Evolutionary conservation across 1,140 invertebrate species (phyloP), one percentile per base, ranked within the genome.

Genomic region (Heliconius congener): DNA sequence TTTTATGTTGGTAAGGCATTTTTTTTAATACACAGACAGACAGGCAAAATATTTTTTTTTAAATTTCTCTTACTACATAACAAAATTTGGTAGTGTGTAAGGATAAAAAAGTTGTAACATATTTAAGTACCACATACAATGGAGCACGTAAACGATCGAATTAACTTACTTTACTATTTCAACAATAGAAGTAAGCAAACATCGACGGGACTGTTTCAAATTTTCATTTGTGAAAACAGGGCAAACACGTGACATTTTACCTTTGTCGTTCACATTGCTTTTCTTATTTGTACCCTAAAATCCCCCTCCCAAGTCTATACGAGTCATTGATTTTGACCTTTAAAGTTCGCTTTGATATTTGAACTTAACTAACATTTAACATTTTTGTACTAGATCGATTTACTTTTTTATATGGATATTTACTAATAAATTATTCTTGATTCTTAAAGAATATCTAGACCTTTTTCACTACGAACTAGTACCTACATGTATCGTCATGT

Each of bases 291-390:
- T 76, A 27, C n/a, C 50, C 60, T 37, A 72, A 81, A 78, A 52
- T 34, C 70, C 66, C 55, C 57, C 76, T 76, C 76, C 76, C 60
- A 42, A 80, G 37, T 73, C 57, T 27, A 50, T 74, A 87, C 83
- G 86, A 86, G 80, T 84, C 83, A 87, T 82, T 83, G 76, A 88
- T 80, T 82, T 60, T 89, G 89, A 93, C 91, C 90, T 94, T 93
- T 94, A 93, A 94, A 93, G 91, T 90, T 92, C 90, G 92, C 71
- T 74, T 42, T 91, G 93, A 82, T 90, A 93, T 91, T 93, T 92
- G 71, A 74, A 57, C 5, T 39, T 71, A 71, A 66, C 66, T 57
- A 57, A 57, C n/a, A 57, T 57, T 57, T n/a, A n/a, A 57, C 8
- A 57, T 57, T 57, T 57, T 57, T 57, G n/a, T 8, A 57, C 3